These are phyloP conservation scores for Cyrtodaria siliqua DNA, from an alignment of 2,888 invertebrate species.

Conservation along the genomic window DNA sequence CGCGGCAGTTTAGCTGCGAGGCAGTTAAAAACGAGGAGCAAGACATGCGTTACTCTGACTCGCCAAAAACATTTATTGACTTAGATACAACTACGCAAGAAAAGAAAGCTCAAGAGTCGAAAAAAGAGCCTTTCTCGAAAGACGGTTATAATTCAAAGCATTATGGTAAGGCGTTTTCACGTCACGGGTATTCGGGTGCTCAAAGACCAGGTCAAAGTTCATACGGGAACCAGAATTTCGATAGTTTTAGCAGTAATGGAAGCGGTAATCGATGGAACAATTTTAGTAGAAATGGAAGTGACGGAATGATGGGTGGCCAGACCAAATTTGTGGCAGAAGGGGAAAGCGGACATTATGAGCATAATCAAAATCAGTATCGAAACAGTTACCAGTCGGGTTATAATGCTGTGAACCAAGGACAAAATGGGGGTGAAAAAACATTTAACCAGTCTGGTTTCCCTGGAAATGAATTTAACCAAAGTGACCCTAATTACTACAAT, in stretches of 20 bases:
- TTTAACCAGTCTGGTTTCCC: conserved; percentile 53
- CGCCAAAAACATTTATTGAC: conserved; percentile 59
- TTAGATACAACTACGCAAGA: conserved; percentile 58
- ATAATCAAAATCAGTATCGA: conserved; percentile 39
- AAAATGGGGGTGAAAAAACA: conserved; percentile 56
- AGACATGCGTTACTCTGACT: conserved; percentile 53
- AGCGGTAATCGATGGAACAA: conserved; percentile 50
- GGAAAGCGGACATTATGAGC: conserved; percentile 32
- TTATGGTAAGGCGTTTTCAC: conserved; percentile 32
- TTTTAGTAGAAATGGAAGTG: conserved; percentile 40
- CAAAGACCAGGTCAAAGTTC: conserved; percentile 27
- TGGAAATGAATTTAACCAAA: conserved; percentile 61
- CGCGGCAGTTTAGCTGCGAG: conserved; percentile 51
- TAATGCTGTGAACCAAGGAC: conserved; percentile 46
- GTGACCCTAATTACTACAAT: conserved; percentile 52
- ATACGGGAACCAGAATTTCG: conserved; percentile 51
- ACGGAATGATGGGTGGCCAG: conserved; percentile 37
- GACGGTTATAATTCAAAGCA: conserved; percentile 32
- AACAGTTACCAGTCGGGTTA: conserved; percentile 42
- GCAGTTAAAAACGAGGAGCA: conserved; percentile 55
- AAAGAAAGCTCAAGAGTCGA: conserved; percentile 39
- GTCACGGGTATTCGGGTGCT: conserved; percentile 29
- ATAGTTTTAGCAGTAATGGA: conserved; percentile 34
- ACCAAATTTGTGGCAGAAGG: conserved; percentile 33
- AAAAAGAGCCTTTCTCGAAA: conserved; percentile 13